These are phyloP conservation scores for Notothenia coriiceps DNA, from an alignment of 2,113 vertebrate species.

Conservation along the genomic window DNA sequence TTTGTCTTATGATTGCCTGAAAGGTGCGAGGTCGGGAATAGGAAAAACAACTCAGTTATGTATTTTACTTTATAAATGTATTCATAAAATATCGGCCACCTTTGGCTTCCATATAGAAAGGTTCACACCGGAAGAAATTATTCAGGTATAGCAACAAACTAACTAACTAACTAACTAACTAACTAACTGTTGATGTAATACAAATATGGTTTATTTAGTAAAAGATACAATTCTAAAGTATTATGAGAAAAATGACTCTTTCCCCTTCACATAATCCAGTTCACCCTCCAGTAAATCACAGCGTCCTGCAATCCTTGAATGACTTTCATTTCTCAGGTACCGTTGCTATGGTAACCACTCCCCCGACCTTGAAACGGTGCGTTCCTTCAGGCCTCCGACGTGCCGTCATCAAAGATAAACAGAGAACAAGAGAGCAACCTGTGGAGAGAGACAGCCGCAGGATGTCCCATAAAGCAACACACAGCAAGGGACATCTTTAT, in stretches of 20 bases:
- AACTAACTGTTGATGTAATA: no score
- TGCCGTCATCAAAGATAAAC: conserved; percentile 21
- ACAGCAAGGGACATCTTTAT: not conserved
- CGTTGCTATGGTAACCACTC: conserved; percentile 70
- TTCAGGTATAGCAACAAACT: no score
- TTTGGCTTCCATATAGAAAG: no score
- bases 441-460: not conserved
- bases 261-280: not conserved
- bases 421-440: conserved; percentile 13
- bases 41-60: no score
- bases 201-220: not conserved
- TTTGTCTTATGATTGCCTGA: no score
- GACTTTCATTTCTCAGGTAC: conserved; percentile 39
- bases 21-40: no score
- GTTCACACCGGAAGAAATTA: no score
- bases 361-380: conserved; percentile 37
- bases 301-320: conserved; percentile 1
- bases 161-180: no score
- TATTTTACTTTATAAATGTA: no score
- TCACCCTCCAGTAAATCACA: not conserved
- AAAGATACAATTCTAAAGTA: not conserved
- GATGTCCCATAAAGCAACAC: not conserved
- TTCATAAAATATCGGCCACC: no score
- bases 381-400: conserved; percentile 3
- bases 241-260: not conserved